A percentile compares a stretch with the other conserved stretches of the same genome.
Evolutionary conservation across 1,140 invertebrate genomes (phyloP).

Genomic region (Telenomus remus): DNA sequence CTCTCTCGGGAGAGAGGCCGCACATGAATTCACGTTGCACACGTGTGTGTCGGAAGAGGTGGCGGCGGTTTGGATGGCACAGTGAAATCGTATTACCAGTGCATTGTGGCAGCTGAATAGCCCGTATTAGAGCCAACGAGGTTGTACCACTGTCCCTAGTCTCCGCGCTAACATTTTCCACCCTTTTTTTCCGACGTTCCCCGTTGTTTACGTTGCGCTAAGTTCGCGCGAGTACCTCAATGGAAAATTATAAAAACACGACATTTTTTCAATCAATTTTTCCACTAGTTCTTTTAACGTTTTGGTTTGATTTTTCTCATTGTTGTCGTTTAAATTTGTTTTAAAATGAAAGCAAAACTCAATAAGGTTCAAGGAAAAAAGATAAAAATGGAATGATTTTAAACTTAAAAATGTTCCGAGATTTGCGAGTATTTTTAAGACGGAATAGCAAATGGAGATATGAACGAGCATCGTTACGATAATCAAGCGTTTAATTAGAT

Average conservation of each 20-base stretch:
- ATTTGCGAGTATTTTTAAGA: slow-evolving; percentile 9
- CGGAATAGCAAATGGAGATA: slow-evolving; percentile 26
- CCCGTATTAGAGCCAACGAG: slow-evolving; percentile 71
- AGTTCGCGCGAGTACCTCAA: slow-evolving; percentile 21
- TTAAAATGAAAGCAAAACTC: no score
- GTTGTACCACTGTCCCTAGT: slow-evolving; percentile 60
- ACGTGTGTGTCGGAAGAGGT: slow-evolving; percentile 38
- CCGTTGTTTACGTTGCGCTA: slow-evolving; percentile 58
- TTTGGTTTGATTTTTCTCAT: slow-evolving; percentile 3
- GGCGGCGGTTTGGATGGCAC: slow-evolving; percentile 30
- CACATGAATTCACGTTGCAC: slow-evolving; percentile 50
- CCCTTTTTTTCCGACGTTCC: slow-evolving; percentile 45
- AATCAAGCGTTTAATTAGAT: slow-evolving; percentile 40
- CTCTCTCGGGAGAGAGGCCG: slow-evolving; percentile 34
- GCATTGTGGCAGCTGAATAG: slow-evolving; percentile 73
- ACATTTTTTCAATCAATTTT: slow-evolving; percentile 20
- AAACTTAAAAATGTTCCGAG: not conserved
- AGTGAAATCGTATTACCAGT: slow-evolving; percentile 73
- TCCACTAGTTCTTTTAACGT: no score
- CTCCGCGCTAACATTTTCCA: slow-evolving; percentile 25
- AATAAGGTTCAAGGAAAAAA: no score
- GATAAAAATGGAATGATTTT: slow-evolving; percentile 1
- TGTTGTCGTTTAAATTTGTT: no score
- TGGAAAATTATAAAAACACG: slow-evolving; percentile 56
- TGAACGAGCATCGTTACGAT: slow-evolving; percentile 31